Evolutionary conservation across 2,797 vertebrate species (phyloP).

Genomic region (Hylomyscus alleni): DNA sequence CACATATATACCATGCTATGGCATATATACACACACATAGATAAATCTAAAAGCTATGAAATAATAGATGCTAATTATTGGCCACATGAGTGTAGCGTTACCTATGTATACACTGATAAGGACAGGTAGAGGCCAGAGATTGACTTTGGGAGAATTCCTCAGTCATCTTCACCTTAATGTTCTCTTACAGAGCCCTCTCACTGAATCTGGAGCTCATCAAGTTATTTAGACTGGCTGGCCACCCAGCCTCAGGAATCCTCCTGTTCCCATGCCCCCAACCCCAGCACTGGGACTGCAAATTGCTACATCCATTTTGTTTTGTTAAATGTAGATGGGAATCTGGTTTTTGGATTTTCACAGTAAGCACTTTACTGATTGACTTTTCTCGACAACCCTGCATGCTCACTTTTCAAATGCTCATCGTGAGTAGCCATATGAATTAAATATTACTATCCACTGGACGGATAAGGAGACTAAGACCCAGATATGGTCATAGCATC

Average conservation of each 20-base stretch:
- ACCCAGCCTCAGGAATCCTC: too few species aligned
- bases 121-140: background rate
- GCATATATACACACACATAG: background rate
- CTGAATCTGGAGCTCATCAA: background rate
- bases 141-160: background rate
- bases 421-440: background rate
- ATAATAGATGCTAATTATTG: background rate
- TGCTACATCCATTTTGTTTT: background rate
- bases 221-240: background rate
- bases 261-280: background rate
- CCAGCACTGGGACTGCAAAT: background rate
- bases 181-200: background rate
- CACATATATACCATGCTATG: background rate
- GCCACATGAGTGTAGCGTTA: too few species aligned
- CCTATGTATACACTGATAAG: too few species aligned
- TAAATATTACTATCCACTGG: background rate
- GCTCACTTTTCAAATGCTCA: background rate
- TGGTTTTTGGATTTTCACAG: background rate
- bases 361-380: background rate
- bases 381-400: background rate
- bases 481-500: background rate
- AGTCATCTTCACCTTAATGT: background rate
- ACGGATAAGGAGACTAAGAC: conserved; percentile 16
- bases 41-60: background rate
- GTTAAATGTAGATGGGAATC: background rate